Conservation (phyloP, 2,888 invertebrate genomes). For the Trichopria drosophilae region DNA sequence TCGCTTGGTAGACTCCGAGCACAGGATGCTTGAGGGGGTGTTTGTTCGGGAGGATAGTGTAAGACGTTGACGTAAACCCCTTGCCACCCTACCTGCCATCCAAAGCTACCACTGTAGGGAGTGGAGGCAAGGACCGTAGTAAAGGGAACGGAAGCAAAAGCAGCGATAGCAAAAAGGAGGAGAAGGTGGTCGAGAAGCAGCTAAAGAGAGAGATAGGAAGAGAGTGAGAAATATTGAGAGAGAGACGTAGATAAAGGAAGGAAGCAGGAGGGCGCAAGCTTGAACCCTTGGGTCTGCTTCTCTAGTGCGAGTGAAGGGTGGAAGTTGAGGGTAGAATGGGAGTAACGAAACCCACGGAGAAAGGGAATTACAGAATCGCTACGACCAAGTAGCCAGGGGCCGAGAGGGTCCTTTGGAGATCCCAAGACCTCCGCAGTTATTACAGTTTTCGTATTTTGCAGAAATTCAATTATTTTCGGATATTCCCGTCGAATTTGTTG, state of each 20-base stretch:
- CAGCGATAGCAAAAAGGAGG: no score
- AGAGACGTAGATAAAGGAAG: no score
- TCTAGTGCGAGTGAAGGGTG: conserved; percentile 43
- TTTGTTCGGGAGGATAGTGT: conserved; percentile 58
- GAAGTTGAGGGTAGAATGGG: conserved; percentile 39
- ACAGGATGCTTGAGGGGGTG: conserved; percentile 51
- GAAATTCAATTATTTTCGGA: no score
- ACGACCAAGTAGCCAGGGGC: conserved; percentile 50
- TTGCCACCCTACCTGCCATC: conserved; percentile 48
- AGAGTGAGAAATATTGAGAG: conserved; percentile 2
- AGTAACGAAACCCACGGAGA: conserved; percentile 49
- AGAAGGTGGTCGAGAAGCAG: no score
- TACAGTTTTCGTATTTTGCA: conserved; percentile 37
- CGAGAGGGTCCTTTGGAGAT: conserved; percentile 53
- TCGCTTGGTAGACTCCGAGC: no score
- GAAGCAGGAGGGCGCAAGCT: conserved; percentile 38
- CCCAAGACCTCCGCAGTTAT: conserved; percentile 51
- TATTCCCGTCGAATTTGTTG: no score
- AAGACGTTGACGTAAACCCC: conserved; percentile 58
- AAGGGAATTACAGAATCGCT: conserved; percentile 51
- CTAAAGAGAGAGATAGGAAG: conserved; percentile 27
- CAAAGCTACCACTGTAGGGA: conserved; percentile 50
- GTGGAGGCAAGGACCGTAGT: conserved; percentile 4
- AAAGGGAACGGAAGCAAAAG: no score
- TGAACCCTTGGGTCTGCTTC: conserved; percentile 51